phyloP scores from a whole-genome alignment of 2,888 invertebrate genomes.

The Halocaridina rubra region DNA sequence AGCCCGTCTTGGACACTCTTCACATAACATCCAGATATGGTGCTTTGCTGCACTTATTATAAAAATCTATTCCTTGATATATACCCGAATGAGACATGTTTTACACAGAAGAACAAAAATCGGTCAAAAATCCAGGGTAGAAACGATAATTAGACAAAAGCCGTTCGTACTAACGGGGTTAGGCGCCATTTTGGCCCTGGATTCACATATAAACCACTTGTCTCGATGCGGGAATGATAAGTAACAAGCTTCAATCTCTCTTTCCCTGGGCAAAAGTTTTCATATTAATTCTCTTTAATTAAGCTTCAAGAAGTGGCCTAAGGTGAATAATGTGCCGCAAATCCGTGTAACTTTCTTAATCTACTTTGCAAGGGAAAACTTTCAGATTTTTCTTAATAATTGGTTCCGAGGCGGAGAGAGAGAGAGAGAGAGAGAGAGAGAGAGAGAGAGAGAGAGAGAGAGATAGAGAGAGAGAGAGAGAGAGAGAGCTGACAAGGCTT shows the following conservation, averaged over 20 bases:
- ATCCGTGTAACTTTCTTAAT: conserved; percentile 62
- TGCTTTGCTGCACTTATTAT: no score
- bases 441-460: neutral
- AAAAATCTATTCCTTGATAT: no score
- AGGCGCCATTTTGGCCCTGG: neutral
- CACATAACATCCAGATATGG: neutral
- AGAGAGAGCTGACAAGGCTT: no score
- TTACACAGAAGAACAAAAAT: no score
- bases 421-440: conserved; percentile 4
- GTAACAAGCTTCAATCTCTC: conserved; percentile 19
- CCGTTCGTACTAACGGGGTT: conserved; percentile 1
- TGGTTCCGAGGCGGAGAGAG: neutral
- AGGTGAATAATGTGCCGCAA: conserved; percentile 61
- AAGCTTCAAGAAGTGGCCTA: conserved; percentile 61
- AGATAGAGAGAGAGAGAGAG: neutral
- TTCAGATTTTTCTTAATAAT: conserved; percentile 58
- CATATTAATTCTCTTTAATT: conserved; percentile 64
- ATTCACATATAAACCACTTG: conserved; percentile 7
- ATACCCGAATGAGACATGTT: no score
- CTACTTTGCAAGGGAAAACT: conserved; percentile 62
- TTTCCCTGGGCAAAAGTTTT: conserved; percentile 24
- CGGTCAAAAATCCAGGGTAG: no score
- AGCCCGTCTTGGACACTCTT: neutral
- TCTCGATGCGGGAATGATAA: neutral
- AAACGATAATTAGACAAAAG: no score